These are phyloP conservation scores for Drosophila lutescens DNA, from an alignment of 2,888 invertebrate species.

Conservation along the genomic window DNA sequence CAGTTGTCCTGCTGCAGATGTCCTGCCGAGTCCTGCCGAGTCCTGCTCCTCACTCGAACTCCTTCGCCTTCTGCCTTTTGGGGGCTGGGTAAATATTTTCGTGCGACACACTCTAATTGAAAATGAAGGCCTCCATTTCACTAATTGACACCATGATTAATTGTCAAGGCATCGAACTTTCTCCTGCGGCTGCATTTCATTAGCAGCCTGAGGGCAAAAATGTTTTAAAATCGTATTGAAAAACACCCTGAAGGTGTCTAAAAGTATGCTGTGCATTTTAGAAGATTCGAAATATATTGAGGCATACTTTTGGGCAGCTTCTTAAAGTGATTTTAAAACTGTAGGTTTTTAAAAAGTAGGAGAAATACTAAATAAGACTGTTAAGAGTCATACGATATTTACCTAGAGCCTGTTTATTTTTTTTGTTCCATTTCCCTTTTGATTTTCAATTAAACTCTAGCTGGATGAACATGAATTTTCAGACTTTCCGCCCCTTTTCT, in stretches of 20 bases:
- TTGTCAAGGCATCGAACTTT: slow-evolving; percentile 3
- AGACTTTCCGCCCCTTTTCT: not conserved
- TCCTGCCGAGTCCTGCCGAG: slow-evolving; percentile 20
- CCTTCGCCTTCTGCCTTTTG: not conserved
- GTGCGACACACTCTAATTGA: slow-evolving; percentile 21
- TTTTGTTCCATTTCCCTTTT: not conserved
- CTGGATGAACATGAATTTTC: not conserved
- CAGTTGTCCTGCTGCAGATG: slow-evolving; percentile 4
- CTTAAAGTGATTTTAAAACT: too few species aligned
- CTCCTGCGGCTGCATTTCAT: not conserved
- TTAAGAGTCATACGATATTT: too few species aligned
- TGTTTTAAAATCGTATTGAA: not conserved
- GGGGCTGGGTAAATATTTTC: slow-evolving; percentile 19
- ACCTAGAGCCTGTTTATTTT: too few species aligned
- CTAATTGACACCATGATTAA: slow-evolving; percentile 67
- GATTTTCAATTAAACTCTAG: not conserved
- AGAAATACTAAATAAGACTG: too few species aligned
- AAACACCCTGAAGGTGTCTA: not conserved
- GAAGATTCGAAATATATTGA: not conserved
- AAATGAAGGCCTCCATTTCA: slow-evolving; percentile 41
- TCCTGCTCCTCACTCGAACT: slow-evolving; percentile 2
- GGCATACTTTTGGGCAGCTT: too few species aligned
- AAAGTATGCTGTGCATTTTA: not conserved
- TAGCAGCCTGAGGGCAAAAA: not conserved
- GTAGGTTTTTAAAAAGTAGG: too few species aligned